Conservation (phyloP, 2,113 vertebrate species). For the Columba livia region DNA sequence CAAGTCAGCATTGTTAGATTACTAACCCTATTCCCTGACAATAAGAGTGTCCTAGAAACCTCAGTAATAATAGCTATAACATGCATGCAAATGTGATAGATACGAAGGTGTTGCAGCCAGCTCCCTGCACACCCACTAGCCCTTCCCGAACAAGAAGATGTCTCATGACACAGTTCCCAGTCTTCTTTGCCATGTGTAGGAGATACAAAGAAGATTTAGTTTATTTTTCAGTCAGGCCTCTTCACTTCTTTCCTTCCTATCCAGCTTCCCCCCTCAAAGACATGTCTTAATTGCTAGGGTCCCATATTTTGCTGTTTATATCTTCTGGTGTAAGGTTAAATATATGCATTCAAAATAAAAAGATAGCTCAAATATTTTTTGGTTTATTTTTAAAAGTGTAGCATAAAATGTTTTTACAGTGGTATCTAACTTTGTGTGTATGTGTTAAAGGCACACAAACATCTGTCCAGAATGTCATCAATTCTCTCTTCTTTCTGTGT, state of each 20-base stretch:
- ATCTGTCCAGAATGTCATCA: not conserved
- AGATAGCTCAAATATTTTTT: not conserved
- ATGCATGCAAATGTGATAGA: not conserved
- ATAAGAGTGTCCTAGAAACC: not conserved
- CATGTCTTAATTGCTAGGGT: not conserved
- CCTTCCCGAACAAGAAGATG: not conserved
- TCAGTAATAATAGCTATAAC: not conserved
- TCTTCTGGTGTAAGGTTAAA: not conserved
- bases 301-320: not conserved
- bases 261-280: not conserved
- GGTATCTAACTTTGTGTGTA: not conserved
- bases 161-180: not conserved
- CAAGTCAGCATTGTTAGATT: not conserved
- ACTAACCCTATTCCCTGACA: not conserved
- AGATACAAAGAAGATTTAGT: not conserved
- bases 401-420: not conserved
- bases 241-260: not conserved
- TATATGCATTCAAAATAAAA: not conserved
- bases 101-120: not conserved
- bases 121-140: rapidly evolving
- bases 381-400: not conserved
- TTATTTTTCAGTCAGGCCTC: not conserved
- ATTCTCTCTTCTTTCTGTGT: not conserved
- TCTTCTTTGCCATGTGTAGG: not conserved
- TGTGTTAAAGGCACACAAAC: not conserved